These are phyloP conservation scores for Remorina albescens DNA, from an alignment of 2,797 vertebrate genomes.

Conservation along the genomic window DNA sequence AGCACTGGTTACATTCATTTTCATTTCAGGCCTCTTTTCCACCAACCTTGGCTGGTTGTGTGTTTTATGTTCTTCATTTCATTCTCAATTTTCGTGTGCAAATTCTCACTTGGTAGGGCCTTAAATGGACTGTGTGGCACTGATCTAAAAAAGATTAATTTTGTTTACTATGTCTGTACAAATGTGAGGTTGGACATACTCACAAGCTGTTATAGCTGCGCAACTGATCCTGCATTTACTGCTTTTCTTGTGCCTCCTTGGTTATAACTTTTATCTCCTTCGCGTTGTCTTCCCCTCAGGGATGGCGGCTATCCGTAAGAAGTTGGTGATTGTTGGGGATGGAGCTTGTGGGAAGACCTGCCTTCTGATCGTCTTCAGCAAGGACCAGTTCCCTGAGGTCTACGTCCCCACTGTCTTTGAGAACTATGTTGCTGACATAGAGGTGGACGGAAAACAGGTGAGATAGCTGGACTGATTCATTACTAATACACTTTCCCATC, in stretches of 20 bases:
- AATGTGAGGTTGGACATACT: no score
- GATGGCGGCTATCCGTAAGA: constrained; percentile 99
- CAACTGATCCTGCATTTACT: neutral
- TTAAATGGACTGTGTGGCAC: no score
- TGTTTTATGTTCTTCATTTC: no score
- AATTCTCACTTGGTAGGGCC: no score
- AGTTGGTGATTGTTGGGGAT: constrained; percentile 98
- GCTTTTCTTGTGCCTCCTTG: neutral
- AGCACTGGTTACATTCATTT: neutral
- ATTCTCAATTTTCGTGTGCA: no score
- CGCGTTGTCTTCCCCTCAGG: constrained; percentile 73
- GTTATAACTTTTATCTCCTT: neutral
- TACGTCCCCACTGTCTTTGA: constrained; percentile 98
- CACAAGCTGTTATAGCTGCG: neutral
- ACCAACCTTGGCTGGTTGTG: neutral
- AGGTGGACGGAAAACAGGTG: constrained; percentile 98
- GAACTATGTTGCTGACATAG: constrained; percentile 98
- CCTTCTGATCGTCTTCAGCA: constrained; percentile 98
- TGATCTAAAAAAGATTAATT: no score
- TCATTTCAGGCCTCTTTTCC: neutral
- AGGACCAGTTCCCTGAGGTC: constrained; percentile 99
- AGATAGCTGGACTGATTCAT: constrained; percentile 17
- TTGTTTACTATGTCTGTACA: no score
- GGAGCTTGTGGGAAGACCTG: constrained; percentile 99
- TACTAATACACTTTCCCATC: neutral